phyloP scores from a whole-genome alignment of 2,797 vertebrate genomes.

The Otolemur crassicaudatus region DNA sequence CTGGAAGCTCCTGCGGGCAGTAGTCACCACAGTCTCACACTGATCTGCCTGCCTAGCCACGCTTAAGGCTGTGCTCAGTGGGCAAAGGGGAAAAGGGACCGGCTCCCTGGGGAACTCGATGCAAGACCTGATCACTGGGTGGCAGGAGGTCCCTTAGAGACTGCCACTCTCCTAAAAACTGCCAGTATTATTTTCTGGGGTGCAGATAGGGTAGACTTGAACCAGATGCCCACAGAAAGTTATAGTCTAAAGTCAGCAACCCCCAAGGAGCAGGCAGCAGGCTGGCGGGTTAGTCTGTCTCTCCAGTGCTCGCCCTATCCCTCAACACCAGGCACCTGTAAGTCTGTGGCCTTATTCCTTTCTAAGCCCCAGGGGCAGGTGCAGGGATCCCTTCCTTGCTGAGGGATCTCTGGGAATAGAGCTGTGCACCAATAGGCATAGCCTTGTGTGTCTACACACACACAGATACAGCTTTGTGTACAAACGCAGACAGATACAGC shows the following conservation, averaged over 20 bases:
- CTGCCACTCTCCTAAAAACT: neutral
- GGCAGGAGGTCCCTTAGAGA: neutral
- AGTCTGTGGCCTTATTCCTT: neutral
- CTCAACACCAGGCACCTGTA: neutral
- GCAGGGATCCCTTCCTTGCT: neutral
- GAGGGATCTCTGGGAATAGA: neutral
- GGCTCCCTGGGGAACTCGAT: neutral
- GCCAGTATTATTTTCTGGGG: neutral
- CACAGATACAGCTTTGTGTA: neutral
- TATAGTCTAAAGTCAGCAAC: neutral
- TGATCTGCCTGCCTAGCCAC: neutral
- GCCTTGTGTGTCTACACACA: neutral
- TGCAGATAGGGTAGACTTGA: neutral
- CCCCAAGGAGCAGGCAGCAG: neutral
- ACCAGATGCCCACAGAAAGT: neutral
- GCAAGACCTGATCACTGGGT: neutral
- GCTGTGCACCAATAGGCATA: neutral
- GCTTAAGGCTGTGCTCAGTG: neutral
- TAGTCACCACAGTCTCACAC: neutral
- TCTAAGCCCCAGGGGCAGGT: slow-evolving; percentile 27
- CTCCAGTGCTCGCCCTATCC: neutral
- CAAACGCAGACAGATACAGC: neutral
- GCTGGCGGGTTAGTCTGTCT: neutral
- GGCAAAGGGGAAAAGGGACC: neutral
- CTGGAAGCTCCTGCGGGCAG: neutral